Conservation (phyloP, 1,140 invertebrate species). For the Solenopsis fugax region DNA sequence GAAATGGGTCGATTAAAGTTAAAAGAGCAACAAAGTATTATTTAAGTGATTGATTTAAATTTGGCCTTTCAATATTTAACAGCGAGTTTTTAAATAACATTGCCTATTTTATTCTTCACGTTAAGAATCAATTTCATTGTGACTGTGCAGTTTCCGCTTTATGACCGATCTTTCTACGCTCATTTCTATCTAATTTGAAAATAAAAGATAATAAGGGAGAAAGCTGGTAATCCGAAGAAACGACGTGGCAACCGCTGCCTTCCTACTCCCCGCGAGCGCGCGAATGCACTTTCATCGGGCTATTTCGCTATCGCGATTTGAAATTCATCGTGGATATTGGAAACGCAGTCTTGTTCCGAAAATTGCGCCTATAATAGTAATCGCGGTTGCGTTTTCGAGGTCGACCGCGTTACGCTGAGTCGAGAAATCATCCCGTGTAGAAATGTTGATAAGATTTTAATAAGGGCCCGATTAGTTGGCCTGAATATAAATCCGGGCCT, state of each 20-base stretch:
- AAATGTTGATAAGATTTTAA: no score
- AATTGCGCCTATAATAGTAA: conserved; percentile 11
- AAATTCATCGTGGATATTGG: conserved; percentile 23
- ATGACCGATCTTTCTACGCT: not conserved
- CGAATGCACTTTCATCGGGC: not conserved
- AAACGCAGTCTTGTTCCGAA: conserved; percentile 56
- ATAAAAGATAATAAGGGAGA: conserved; percentile 51
- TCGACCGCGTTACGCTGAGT: not conserved
- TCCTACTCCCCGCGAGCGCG: not conserved
- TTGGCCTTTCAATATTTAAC: no score
- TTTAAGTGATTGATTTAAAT: no score
- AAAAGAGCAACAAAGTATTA: no score
- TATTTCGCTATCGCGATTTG: conserved; percentile 3
- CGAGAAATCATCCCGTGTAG: not conserved
- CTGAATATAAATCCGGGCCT: no score
- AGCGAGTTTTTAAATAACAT: not conserved
- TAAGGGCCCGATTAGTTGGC: no score
- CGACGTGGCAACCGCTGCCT: not conserved
- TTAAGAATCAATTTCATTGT: not conserved
- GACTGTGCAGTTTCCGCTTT: not conserved
- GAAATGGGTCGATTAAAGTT: no score
- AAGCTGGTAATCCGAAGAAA: conserved; percentile 8
- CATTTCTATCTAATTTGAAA: conserved; percentile 20
- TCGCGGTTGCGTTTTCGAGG: conserved; percentile 8
- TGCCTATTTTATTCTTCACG: not conserved